Conservation (phyloP, 1,140 invertebrate genomes). For the Heliconius congener region DNA sequence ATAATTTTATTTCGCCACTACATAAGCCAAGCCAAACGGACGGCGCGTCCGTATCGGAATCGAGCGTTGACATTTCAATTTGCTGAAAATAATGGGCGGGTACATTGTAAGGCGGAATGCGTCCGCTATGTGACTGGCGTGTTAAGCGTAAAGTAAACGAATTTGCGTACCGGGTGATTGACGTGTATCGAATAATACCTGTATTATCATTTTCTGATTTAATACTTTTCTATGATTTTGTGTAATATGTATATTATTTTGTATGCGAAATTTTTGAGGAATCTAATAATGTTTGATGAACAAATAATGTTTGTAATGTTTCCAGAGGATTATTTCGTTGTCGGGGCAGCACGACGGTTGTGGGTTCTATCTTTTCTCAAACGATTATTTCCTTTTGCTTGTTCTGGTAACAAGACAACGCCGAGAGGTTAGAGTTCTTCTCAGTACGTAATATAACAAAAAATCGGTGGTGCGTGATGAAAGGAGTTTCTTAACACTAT, state of each 20-base stretch:
- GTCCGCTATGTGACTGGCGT: slow-evolving; percentile 33
- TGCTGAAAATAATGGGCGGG: slow-evolving; percentile 36
- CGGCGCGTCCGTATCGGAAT: slow-evolving; percentile 24
- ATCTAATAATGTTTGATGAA: no score
- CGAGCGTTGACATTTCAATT: slow-evolving; percentile 40
- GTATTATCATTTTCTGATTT: slow-evolving; percentile 10
- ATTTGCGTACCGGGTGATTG: slow-evolving; percentile 35
- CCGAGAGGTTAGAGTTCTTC: no score
- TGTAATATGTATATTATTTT: neutral
- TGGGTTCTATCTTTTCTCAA: no score
- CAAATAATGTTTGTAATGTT: no score
- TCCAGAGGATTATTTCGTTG: no score
- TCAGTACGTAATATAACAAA: no score
- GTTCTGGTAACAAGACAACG: no score
- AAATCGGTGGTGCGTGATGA: no score
- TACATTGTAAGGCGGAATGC: slow-evolving; percentile 36
- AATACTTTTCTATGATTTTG: neutral
- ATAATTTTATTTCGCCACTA: neutral
- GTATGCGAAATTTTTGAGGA: neutral
- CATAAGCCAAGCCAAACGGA: neutral
- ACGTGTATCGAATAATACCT: slow-evolving; percentile 31
- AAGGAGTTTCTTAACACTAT: no score
- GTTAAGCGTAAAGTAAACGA: slow-evolving; percentile 32
- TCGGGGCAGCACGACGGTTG: no score
- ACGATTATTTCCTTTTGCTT: no score